A percentile compares a stretch with the other conserved stretches of the same genome.
These are phyloP conservation scores for Pomatostomus ruficeps DNA, from an alignment of 2,113 vertebrate genomes.

Conservation along the genomic window DNA sequence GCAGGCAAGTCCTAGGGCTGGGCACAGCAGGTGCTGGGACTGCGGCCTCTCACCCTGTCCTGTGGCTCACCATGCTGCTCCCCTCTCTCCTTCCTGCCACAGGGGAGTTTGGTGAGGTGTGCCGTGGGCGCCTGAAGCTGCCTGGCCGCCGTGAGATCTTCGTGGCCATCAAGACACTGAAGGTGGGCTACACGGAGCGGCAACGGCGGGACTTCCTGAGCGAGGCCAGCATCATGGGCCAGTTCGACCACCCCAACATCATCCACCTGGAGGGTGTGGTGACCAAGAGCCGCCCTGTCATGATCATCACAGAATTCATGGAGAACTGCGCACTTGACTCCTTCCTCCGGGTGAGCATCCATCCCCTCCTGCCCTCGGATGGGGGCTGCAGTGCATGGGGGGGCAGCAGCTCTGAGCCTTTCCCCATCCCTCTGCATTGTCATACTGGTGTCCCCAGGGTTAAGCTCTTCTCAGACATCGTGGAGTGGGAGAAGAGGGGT, in stretches of 20 bases:
- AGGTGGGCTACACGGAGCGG: slow-evolving; percentile 94
- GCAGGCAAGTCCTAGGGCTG: slow-evolving; percentile 82
- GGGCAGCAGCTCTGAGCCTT: neutral
- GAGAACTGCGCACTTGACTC: slow-evolving; percentile 96
- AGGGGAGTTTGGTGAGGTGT: slow-evolving; percentile 99
- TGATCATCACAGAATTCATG: slow-evolving; percentile 99
- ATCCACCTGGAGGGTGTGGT: slow-evolving; percentile 97
- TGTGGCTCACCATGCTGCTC: neutral
- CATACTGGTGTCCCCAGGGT: too few species aligned
- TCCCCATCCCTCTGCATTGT: neutral
- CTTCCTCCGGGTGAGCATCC: slow-evolving; percentile 87
- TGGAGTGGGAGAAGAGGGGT: neutral
- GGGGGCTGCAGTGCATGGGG: neutral
- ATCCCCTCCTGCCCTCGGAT: neutral
- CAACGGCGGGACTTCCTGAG: slow-evolving; percentile 96
- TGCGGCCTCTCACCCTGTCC: accelerated
- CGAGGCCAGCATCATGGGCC: slow-evolving; percentile 97
- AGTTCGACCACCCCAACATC: slow-evolving; percentile 98
- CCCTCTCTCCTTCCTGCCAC: neutral
- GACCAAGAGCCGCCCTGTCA: slow-evolving; percentile 96
- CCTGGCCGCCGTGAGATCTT: slow-evolving; percentile 93
- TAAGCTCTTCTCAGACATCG: neutral
- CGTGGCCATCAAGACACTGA: slow-evolving; percentile 97
- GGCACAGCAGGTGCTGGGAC: neutral
- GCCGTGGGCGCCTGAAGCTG: slow-evolving; percentile 91